Percentiles rank a stretch among this genome's conserved stretches.
phyloP scores from a whole-genome alignment of 2,113 vertebrate species.

The zebrafish (Danio rerio) region GRCz12tu NC_133195.1:42340001-42340500 shows the following conservation, averaged over 20 bases:
- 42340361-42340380: too few relatives aligned
- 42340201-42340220: neutral
- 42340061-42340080: slow-evolving; percentile 17
- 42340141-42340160: neutral
- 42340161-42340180: neutral
- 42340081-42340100: slow-evolving; percentile 4
- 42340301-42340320: too few relatives aligned
- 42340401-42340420: too few relatives aligned
- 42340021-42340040: slow-evolving; percentile 10
- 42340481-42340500: too few relatives aligned
- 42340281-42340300: neutral
- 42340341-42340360: too few relatives aligned
- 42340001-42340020: neutral
- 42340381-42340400: too few relatives aligned
- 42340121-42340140: neutral
- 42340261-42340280: slow-evolving; percentile 26
- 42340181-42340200: neutral
- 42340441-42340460: too few relatives aligned
- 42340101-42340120: slow-evolving; percentile 3
- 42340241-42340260: neutral
- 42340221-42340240: slow-evolving; percentile 19
- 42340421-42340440: too few relatives aligned
- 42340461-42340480: too few relatives aligned
- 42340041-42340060: neutral
- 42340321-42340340: too few relatives aligned